Percentiles rank a stretch among this genome's conserved stretches.
These are phyloP conservation scores for Sakesphorus luctuosus DNA, from an alignment of 2,113 vertebrate species.

Conservation along the genomic window DNA sequence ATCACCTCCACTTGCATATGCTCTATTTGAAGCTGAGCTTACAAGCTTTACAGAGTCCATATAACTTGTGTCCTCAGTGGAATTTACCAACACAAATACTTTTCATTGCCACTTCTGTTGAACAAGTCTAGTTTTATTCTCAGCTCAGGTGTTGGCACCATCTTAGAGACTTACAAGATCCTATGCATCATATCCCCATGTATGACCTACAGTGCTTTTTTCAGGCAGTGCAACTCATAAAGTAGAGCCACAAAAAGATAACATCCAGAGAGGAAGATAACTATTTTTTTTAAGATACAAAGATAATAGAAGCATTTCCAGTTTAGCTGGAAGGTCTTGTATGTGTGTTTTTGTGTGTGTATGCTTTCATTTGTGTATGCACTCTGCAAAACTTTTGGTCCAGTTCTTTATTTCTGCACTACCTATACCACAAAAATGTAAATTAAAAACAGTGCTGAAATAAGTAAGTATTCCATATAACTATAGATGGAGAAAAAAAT, in stretches of 20 bases:
- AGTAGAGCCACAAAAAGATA: neutral
- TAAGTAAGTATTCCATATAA: neutral
- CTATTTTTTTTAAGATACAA: neutral
- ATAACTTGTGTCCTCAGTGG: neutral
- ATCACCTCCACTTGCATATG: neutral
- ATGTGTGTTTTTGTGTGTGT: neutral
- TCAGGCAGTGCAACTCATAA: neutral
- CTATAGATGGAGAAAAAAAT: neutral
- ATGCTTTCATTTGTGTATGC: fast-evolving
- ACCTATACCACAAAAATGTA: neutral
- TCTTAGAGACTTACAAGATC: neutral
- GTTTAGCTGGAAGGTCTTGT: neutral
- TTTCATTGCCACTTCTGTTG: neutral
- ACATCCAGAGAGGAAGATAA: neutral
- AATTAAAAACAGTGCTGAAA: neutral
- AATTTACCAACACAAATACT: neutral
- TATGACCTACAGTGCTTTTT: neutral
- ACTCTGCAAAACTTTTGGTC: neutral
- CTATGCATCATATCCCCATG: fast-evolving
- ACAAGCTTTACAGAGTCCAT: neutral
- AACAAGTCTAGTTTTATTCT: neutral
- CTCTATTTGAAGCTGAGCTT: neutral
- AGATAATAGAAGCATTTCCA: neutral
- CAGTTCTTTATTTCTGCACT: neutral
- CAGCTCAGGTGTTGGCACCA: neutral